Percentiles rank a stretch among this genome's conserved stretches.
phyloP scores from a whole-genome alignment of 2,888 invertebrate genomes.

The Gortyna flavago region DNA sequence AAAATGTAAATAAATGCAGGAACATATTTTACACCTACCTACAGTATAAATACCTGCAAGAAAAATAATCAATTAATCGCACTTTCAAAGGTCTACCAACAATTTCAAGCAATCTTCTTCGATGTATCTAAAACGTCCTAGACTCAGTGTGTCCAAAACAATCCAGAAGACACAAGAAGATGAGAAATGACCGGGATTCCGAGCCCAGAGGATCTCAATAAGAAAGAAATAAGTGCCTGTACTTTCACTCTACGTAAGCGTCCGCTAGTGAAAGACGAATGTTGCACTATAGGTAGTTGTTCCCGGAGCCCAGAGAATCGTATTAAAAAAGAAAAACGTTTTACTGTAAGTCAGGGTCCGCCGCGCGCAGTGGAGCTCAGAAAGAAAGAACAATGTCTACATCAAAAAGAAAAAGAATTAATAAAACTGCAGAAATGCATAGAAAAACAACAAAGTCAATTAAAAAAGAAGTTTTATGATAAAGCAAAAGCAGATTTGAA shows the following conservation, averaged over 20 bases:
- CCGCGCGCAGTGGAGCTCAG: slow-evolving; percentile 25
- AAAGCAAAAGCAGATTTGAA: slow-evolving; percentile 65
- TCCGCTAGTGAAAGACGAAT: background rate
- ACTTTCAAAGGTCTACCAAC: background rate
- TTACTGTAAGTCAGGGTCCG: background rate
- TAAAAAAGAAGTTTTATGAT: slow-evolving; percentile 47
- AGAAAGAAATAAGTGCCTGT: background rate
- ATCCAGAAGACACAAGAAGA: background rate
- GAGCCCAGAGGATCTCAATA: background rate
- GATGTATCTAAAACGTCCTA: background rate
- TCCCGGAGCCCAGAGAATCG: background rate
- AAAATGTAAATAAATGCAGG: slow-evolving; percentile 34
- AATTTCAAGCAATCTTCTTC: slow-evolving; percentile 9
- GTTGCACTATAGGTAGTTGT: background rate
- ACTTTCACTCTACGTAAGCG: background rate
- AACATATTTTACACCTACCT: background rate
- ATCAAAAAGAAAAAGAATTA: slow-evolving; percentile 67
- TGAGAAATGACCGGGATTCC: background rate
- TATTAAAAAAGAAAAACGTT: background rate
- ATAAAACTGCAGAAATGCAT: slow-evolving; percentile 64
- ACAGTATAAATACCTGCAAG: background rate
- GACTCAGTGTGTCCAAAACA: background rate
- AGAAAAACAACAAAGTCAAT: slow-evolving; percentile 57
- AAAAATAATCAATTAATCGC: background rate
- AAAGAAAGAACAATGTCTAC: slow-evolving; percentile 60